Base-by-base conservation (phyloP, 2,113 vertebrate genomes). In the Eublepharis macularius region DNA sequence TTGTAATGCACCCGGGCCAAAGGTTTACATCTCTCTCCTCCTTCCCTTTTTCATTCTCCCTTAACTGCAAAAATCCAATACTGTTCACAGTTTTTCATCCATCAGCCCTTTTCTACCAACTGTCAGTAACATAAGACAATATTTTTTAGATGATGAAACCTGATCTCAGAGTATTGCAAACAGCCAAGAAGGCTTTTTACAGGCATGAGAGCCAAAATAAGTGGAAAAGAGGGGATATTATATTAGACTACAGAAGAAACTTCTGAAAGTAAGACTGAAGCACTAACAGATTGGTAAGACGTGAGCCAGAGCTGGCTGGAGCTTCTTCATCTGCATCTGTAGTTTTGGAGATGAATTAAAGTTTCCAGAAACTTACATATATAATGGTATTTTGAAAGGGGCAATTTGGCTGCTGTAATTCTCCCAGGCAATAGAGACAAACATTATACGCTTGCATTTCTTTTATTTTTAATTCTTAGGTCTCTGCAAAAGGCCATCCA, bases 231-330 rank as follows among this genome's bases (percentile, higher is more conserved):
- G 91, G 88, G 87, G 70, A 76, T 91, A 86, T 90, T 94, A 89
- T 78, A 89, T 86, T 90, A 90, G 43, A 81, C 76, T 88, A 83
- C 88, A 86, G 85, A 70, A 6, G 83, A 89, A 75, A 51, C 29
- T 89, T 92, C 82, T 92, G 92, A 92, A 93, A 88, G 86, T 76
- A 77, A 90, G 83, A 74, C 86, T 69, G 51, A 70, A 91, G 85
- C 29, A 85, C 65, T 92, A 92, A 78, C 45, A 54, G 77, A 87
- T 77, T 91, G 92, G 84, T 89, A 74, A n/a, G 26, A 51, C 41
- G 91, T 66, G 76, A 93, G 32, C 54, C 65, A 86, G 90, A 91
- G 77, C 87, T 94, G 90, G 80, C 93, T 91, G 89, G 79, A 89
- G 70, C 80, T 85, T 80, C 72, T 49, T 90, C 83, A 91, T 91